Evolutionary conservation across 2,113 vertebrate species (phyloP).

Genomic region (Ginglymostoma cirratum): DNA sequence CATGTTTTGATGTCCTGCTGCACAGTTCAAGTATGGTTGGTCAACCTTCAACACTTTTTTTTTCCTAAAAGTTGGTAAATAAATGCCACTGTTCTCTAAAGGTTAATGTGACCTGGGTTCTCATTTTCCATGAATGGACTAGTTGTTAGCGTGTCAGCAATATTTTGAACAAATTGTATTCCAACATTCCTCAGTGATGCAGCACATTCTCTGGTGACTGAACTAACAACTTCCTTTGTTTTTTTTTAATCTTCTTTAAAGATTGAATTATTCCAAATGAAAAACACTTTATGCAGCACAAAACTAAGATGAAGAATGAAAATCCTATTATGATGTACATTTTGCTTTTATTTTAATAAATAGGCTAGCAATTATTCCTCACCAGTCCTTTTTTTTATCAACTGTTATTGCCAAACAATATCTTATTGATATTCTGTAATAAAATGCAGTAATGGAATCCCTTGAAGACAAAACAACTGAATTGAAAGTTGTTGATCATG

Average conservation of each 20-base stretch:
- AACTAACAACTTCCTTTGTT: background rate
- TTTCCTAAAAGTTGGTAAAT: background rate
- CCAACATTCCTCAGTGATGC: background rate
- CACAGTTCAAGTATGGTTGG: background rate
- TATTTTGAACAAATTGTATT: background rate
- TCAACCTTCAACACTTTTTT: background rate
- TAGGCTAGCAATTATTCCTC: background rate
- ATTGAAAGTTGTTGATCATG: background rate
- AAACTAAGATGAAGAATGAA: background rate
- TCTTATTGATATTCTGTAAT: background rate
- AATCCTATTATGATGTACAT: background rate
- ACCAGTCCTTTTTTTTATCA: background rate
- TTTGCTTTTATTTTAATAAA: background rate
- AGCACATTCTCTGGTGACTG: background rate
- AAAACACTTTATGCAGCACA: background rate
- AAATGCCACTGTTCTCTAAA: slow-evolving; percentile 23
- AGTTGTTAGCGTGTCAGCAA: background rate
- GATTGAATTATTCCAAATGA: background rate
- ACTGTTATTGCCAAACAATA: background rate
- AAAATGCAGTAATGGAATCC: background rate
- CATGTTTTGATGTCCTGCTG: background rate
- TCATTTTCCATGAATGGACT: background rate
- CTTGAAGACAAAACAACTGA: background rate
- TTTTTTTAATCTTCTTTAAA: background rate
- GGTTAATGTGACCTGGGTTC: slow-evolving; percentile 2